Conservation (phyloP, 2,888 invertebrate species). For the Agapetus fuscipes region DNA sequence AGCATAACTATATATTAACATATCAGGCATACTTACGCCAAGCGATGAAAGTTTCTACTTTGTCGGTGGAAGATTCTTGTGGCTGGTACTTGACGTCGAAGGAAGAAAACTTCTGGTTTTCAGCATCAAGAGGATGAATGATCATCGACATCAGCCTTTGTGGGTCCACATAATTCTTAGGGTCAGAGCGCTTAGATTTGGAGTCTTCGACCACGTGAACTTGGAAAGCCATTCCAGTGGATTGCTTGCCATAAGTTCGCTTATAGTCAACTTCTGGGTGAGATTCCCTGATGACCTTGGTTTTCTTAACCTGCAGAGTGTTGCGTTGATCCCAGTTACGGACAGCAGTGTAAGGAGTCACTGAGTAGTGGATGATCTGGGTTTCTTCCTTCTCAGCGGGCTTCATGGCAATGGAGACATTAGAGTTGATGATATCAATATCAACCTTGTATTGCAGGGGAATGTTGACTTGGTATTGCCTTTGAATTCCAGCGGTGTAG, state of each 20-base stretch:
- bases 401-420: conserved; percentile 37
- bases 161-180: conserved; percentile 5
- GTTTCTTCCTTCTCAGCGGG: conserved; percentile 41
- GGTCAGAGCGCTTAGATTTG: neutral
- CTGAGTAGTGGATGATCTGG: conserved; percentile 48
- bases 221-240: conserved; percentile 45
- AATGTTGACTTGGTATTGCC: conserved; percentile 46
- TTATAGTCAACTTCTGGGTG: conserved; percentile 29
- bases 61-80: conserved; percentile 8
- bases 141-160: neutral
- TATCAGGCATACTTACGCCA: conserved; percentile 13
- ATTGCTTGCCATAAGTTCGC: conserved; percentile 38
- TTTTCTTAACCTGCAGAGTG: conserved; percentile 38
- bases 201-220: conserved; percentile 28
- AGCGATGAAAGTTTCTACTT: conserved; percentile 3
- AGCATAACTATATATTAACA: too few relatives aligned
- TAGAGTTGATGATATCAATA: conserved; percentile 36
- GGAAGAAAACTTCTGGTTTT: neutral
- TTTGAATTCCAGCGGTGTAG: conserved; percentile 51
- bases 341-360: conserved; percentile 54
- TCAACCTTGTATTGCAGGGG: conserved; percentile 43
- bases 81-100: conserved; percentile 15
- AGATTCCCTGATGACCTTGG: conserved; percentile 34
- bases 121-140: neutral
- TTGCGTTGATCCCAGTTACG: conserved; percentile 45